Conservation (phyloP, 2,888 invertebrate species). For the Luperina testacea region DNA sequence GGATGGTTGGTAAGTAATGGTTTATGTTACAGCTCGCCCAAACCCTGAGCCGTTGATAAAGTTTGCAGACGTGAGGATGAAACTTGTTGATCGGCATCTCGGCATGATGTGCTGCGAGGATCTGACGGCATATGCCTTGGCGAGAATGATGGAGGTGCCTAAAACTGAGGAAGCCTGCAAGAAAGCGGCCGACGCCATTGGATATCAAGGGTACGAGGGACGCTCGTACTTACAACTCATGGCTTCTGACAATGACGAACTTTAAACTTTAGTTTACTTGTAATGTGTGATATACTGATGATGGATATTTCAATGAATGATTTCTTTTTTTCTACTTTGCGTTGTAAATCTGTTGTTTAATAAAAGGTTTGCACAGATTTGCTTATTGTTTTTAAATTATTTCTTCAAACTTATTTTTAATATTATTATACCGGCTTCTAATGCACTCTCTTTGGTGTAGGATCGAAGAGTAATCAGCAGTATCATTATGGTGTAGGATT, state of each 20-base stretch:
- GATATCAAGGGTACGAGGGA: conserved; percentile 73
- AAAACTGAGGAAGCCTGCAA: conserved; percentile 75
- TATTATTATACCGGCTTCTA: neutral
- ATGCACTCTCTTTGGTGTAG: neutral
- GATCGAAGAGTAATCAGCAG: neutral
- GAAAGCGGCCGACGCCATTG: conserved; percentile 71
- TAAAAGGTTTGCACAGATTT: neutral
- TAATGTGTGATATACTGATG: neutral
- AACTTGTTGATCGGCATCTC: conserved; percentile 75
- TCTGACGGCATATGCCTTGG: conserved; percentile 77
- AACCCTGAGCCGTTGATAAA: conserved; percentile 76
- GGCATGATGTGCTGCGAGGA: conserved; percentile 86
- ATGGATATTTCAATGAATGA: neutral
- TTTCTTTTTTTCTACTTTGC: conserved; percentile 1
- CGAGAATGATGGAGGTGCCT: conserved; percentile 76
- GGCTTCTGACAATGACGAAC: conserved; percentile 59
- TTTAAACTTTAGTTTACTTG: conserved; percentile 57
- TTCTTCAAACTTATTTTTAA: neutral
- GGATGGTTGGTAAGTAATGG: conserved; percentile 40
- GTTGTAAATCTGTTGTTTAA: conserved; percentile 7
- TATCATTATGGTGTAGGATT: neutral
- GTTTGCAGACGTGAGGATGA: conserved; percentile 80
- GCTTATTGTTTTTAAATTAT: neutral
- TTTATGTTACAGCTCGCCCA: conserved; percentile 76
- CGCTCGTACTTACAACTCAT: conserved; percentile 75